Conservation (phyloP, 2,113 vertebrate genomes). For the Spea multiplicata region DNA sequence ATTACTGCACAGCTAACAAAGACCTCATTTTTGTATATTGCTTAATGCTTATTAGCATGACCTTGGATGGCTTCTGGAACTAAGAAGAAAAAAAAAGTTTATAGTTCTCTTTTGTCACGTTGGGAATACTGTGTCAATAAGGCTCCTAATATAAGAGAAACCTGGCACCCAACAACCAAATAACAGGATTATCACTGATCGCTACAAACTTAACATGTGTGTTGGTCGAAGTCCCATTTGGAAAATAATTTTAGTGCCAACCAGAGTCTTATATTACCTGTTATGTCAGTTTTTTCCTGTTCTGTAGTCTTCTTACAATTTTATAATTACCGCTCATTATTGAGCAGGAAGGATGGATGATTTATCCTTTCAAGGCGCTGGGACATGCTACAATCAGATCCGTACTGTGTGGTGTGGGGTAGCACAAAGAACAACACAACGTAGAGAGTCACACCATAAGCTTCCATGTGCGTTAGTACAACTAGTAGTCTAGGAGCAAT, state of each 20-base stretch:
- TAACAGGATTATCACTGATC: slow-evolving; percentile 50
- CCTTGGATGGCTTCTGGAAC: slow-evolving; percentile 7
- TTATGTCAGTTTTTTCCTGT: neutral
- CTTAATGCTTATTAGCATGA: neutral
- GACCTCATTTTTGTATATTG: neutral
- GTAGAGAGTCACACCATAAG: no score
- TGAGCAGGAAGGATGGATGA: no score
- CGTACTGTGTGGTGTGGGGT: no score
- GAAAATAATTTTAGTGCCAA: slow-evolving; percentile 1
- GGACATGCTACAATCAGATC: no score
- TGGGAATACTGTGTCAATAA: slow-evolving; percentile 51
- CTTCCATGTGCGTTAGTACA: no score
- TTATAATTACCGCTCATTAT: no score
- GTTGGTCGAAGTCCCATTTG: slow-evolving; percentile 48
- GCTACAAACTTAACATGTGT: slow-evolving; percentile 44
- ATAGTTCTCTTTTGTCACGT: neutral
- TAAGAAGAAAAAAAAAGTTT: neutral
- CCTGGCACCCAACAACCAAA: slow-evolving; percentile 50
- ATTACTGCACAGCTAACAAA: neutral
- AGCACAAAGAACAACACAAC: no score
- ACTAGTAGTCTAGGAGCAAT: no score
- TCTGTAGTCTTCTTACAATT: no score
- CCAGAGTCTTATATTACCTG: neutral
- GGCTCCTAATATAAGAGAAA: slow-evolving; percentile 50
- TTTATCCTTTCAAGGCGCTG: no score